These are phyloP conservation scores for Podarcis raffonei DNA, from an alignment of 2,113 vertebrate species.

Conservation along the genomic window DNA sequence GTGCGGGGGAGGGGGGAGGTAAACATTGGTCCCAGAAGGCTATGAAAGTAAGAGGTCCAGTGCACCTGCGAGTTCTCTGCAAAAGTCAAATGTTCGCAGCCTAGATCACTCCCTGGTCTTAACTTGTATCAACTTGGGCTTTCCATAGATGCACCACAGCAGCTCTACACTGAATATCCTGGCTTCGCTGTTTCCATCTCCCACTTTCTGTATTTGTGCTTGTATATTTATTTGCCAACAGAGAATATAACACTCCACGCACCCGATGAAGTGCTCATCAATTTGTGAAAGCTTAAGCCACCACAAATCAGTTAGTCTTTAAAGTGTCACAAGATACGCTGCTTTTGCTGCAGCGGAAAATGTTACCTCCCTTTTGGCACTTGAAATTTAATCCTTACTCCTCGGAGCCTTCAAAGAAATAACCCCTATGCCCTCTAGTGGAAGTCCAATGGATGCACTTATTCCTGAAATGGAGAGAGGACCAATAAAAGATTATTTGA, in stretches of 20 bases:
- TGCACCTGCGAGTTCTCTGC: too few species aligned
- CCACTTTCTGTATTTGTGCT: background rate
- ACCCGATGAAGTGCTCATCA: background rate
- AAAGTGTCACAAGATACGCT: background rate
- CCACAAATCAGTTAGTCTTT: background rate
- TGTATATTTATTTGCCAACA: background rate
- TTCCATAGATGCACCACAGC: background rate
- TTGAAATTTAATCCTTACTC: background rate
- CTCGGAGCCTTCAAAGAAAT: background rate
- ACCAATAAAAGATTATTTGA: background rate
- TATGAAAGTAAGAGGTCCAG: background rate
- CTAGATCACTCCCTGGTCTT: background rate
- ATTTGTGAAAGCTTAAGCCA: background rate
- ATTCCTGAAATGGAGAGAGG: background rate
- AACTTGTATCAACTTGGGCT: background rate
- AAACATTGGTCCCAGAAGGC: background rate
- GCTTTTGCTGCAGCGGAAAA: background rate
- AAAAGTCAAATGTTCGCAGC: background rate
- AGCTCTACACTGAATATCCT: background rate
- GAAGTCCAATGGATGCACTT: background rate
- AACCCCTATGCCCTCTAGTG: slow-evolving; percentile 3
- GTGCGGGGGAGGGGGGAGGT: background rate
- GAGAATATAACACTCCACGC: background rate
- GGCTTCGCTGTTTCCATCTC: background rate
- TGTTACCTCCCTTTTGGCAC: too few species aligned